Conservation (phyloP, 2,888 invertebrate genomes). For the Erebia epiphron region DNA sequence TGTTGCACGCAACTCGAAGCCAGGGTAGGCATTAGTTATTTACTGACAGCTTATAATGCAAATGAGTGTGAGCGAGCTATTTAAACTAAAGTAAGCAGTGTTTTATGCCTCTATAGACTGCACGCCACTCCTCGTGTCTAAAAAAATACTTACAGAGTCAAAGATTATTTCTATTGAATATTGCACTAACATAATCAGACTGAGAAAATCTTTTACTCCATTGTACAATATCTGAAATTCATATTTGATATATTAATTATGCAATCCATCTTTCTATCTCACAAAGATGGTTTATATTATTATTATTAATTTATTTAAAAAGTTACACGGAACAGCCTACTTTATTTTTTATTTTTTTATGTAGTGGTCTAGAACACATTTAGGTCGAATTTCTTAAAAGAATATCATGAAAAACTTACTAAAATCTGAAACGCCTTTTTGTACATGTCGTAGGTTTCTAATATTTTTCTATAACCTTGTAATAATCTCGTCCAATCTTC, state of each 20-base stretch:
- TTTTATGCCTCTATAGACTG: no score
- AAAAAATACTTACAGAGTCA: conserved; percentile 7
- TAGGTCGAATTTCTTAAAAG: background rate
- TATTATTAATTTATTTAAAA: no score
- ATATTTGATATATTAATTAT: background rate
- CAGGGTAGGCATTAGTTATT: no score
- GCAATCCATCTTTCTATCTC: no score
- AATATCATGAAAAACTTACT: background rate
- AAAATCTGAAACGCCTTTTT: conserved; percentile 3
- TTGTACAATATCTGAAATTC: conserved; percentile 16
- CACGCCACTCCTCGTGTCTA: background rate
- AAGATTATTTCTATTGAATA: conserved; percentile 15
- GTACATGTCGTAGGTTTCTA: conserved; percentile 12
- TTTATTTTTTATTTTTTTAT: no score
- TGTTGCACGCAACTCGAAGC: no score
- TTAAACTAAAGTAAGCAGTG: no score
- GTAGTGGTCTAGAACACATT: no score
- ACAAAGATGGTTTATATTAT: no score
- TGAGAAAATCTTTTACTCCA: conserved; percentile 6
- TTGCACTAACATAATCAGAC: conserved; percentile 4
- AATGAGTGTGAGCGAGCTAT: no score
- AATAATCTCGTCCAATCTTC: conserved; percentile 7
- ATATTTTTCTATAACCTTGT: conserved; percentile 17
- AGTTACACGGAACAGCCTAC: no score
- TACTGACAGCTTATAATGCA: no score